Base-by-base conservation (phyloP, 2,797 vertebrate genomes). In the Eulemur coronatus region DNA sequence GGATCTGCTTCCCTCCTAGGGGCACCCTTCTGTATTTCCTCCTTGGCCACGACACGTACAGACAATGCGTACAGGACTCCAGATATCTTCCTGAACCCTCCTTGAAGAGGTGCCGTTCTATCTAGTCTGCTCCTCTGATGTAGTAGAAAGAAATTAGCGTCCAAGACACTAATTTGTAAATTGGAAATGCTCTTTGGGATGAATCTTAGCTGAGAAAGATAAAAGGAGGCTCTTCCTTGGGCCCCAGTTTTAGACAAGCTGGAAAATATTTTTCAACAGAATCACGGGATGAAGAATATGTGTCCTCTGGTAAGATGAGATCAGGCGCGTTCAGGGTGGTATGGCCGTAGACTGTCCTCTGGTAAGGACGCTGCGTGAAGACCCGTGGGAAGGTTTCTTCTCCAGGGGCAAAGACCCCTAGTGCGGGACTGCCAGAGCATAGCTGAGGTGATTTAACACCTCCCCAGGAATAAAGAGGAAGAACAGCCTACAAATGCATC, bases 221-320 rank as follows among this genome's bases (percentile, higher is more conserved):
- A 84, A 65, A 14, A 38, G 28, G 43, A 73, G 41, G 6, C 24
- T 70, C 26, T 87, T 87, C 15, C 30, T 67, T 1, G 7, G 50
- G 5, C 11, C 46, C n/a, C 11, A 28, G 28, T 75, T 93, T 85
- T 46, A 89, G 89, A 69, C 1, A 22, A 30, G 9, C 28, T 89
- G 73, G 75, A 65, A 52, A 91, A 79, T 84, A 15, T 90, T 81
- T 55, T 90, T 59, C 38, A 91, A 82, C 43, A 84, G 92, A 94
- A 92, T 94, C 3, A 41, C 24, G 15, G 55, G 33, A 73, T 94
- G 41, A 67, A 89, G 89, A 35, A 33, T 69, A 52, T 22, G 18
- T 87, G n/a, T 57, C 30, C 35, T 80, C 28, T 90, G 46, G 50
- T 26, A 84, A 92, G 81, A 41, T 5, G 41, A 41, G 41, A 41